These are phyloP conservation scores for Oplegnathus fasciatus DNA, from an alignment of 2,113 vertebrate genomes.

Conservation along the genomic window DNA sequence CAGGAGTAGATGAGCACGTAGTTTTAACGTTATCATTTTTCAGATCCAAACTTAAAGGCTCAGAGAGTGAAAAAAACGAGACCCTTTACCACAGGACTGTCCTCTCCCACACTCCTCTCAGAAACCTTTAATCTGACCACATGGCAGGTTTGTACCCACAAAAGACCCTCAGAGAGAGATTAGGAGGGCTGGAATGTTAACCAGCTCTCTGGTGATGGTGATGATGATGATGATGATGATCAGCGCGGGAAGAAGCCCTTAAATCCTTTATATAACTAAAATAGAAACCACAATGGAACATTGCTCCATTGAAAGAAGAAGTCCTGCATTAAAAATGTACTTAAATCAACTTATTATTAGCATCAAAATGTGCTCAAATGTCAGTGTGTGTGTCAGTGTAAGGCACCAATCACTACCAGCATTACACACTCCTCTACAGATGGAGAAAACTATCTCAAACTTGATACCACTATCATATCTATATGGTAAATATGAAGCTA, in stretches of 20 bases:
- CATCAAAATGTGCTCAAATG: background rate
- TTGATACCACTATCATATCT: no score
- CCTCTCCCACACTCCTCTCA: slow-evolving; percentile 60
- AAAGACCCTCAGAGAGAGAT: slow-evolving; percentile 53
- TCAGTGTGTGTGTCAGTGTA: no score
- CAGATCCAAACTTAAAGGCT: background rate
- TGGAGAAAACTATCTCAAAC: no score
- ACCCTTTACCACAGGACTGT: slow-evolving; percentile 3
- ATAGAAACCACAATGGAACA: background rate
- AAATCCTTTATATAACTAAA: background rate
- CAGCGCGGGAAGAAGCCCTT: background rate
- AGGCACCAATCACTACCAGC: no score
- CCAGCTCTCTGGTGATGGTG: slow-evolving; percentile 9
- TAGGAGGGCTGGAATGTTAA: slow-evolving; percentile 69
- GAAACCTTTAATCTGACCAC: slow-evolving; percentile 70
- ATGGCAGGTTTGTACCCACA: slow-evolving; percentile 45
- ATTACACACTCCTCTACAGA: no score
- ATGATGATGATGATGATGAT: slow-evolving; percentile 17
- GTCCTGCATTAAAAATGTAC: no score
- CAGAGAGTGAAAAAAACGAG: slow-evolving; percentile 18
- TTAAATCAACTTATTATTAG: no score
- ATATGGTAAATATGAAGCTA: no score
- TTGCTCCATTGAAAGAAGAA: background rate
- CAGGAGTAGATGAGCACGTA: background rate
- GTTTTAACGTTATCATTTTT: background rate